Base-by-base conservation (phyloP, 2,797 vertebrate genomes). In the Alfaro cultratus region DNA sequence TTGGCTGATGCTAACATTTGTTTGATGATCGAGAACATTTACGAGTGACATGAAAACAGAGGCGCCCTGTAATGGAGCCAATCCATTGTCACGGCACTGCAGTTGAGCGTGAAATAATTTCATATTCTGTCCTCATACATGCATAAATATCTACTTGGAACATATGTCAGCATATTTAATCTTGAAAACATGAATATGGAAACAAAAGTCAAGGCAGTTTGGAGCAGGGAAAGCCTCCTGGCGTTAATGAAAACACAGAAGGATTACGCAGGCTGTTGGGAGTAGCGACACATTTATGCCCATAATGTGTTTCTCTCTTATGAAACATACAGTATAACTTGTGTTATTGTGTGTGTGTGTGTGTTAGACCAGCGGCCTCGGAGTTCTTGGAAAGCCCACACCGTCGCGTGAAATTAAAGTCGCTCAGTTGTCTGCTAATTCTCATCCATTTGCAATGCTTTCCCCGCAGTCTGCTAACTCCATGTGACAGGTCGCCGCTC, bases 371-470 rank as follows among this genome's bases (percentile, higher is more conserved):
- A 55, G 31, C 26, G 76, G 31, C 82, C 84, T 86, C 80, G 84
- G 79, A 89, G 90, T 85, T 84, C 85, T 86, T 85, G 75, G 49
- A 85, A 83, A 77, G 74, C 82, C 80, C 87, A 85, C 77, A 84
- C 64, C 78, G 79, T 86, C 87, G 86, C 79, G 81, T 85, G 76
- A 75, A 83, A 85, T 81, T 83, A 87, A 90, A 92, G 79, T 80
- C 78, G 85, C 86, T 83, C 43, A 10, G 83, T 88, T 90, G 94
- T 75, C 86, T 88, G 88, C 90, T 77, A 55, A 87, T 89, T 90
- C 88, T 87, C 23, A 83, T 94, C 87, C 85, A 75, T 92, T 92
- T 92, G 84, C 77, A 41, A 11, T 47, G 90, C 73, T 76, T 91
- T 78, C 88, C 85, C 81, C n/a, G 49, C 45, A 64, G 45, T 80